These are phyloP conservation scores for Pteruthius melanotis DNA, from an alignment of 2,113 vertebrate genomes.

Conservation along the genomic window DNA sequence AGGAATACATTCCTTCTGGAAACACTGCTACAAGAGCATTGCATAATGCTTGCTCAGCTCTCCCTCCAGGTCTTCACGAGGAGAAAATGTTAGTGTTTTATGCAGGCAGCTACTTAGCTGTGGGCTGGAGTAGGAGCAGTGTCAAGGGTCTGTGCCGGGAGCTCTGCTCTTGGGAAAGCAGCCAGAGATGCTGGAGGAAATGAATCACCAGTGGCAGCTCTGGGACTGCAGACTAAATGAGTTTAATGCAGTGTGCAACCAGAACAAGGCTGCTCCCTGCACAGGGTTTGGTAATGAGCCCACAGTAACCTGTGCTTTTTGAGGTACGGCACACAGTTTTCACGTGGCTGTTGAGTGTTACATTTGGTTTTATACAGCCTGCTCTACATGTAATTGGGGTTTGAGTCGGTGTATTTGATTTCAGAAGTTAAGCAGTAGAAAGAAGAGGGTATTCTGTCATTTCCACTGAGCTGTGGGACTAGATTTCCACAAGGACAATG, in stretches of 20 bases:
- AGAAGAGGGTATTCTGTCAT: neutral
- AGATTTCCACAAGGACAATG: neutral
- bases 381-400: neutral
- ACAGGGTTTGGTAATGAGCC: neutral
- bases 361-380: neutral
- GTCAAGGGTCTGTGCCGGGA: neutral
- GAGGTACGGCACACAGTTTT: neutral
- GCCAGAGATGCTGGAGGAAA: constrained; percentile 1
- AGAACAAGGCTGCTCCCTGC: neutral
- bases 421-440: neutral
- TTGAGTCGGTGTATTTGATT: neutral
- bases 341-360: neutral
- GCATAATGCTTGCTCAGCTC: neutral
- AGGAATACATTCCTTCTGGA: neutral
- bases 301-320: neutral
- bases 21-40: neutral
- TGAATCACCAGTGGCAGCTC: neutral
- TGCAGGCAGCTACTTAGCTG: neutral
- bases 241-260: constrained; percentile 10
- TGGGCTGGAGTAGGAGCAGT: neutral
- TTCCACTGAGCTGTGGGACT: neutral
- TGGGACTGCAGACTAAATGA: neutral
- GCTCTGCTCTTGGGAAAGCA: neutral
- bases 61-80: neutral
- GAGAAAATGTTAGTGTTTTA: neutral